phyloP scores from a whole-genome alignment of 1,140 invertebrate species.

The Dendrolimus punctatus region DNA sequence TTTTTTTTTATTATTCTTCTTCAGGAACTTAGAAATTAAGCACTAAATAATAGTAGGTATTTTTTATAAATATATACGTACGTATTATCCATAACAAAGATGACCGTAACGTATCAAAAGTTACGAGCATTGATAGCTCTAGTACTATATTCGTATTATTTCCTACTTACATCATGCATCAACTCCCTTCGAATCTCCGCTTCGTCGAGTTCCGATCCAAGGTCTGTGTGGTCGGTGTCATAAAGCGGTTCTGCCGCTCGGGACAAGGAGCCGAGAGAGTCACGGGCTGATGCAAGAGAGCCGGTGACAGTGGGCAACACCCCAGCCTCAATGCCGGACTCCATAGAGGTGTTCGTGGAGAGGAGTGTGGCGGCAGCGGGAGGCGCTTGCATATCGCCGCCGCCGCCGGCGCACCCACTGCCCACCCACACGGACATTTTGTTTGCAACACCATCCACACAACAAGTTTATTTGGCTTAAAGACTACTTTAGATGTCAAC shows the following conservation, averaged over 20 bases:
- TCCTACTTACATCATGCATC: constrained; percentile 78
- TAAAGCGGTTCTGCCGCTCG: constrained; percentile 77
- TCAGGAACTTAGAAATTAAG: no score
- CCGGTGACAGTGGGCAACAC: constrained; percentile 78
- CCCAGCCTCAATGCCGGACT: constrained; percentile 73
- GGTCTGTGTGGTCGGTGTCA: constrained; percentile 83
- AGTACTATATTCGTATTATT: neutral
- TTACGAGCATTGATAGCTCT: neutral
- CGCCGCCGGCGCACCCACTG: constrained; percentile 39
- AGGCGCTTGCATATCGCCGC: constrained; percentile 38
- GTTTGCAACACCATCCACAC: constrained; percentile 51
- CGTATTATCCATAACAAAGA: neutral
- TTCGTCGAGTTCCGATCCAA: constrained; percentile 84
- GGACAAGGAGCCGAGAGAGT: constrained; percentile 75
- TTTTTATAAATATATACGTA: neutral
- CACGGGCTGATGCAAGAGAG: constrained; percentile 73
- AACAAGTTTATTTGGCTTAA: constrained; percentile 5
- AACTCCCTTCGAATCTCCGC: constrained; percentile 81
- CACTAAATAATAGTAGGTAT: no score
- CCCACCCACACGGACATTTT: constrained; percentile 67
- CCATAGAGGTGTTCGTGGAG: constrained; percentile 69
- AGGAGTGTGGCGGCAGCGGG: constrained; percentile 39
- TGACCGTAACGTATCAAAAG: neutral
- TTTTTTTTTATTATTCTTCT: no score
- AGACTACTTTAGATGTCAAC: no score